Evolutionary conservation across 30 jellyfish, hydroid and myxozoan genomes (phyloP).

Genomic region (Catostylus mosaicus): DNA sequence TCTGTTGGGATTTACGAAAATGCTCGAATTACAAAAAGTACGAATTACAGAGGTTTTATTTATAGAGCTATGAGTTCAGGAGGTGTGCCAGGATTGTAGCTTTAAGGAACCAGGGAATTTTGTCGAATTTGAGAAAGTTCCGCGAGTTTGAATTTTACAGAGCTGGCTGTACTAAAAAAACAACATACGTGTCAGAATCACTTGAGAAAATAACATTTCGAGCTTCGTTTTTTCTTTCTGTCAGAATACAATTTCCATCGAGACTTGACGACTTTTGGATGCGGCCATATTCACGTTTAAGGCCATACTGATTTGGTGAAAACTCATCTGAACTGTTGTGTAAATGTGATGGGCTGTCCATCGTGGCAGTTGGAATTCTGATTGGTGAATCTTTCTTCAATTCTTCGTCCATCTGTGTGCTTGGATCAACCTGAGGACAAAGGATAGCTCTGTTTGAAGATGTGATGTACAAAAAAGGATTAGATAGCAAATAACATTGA

Average conservation of each 20-base stretch:
- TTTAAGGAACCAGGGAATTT: no score
- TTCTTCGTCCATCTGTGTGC: constrained; percentile 2
- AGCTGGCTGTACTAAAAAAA: neutral
- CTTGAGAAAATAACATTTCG: constrained; percentile 1
- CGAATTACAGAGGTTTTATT: no score
- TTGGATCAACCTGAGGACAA: constrained; percentile 15
- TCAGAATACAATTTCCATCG: constrained; percentile 13
- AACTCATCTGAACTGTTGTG: constrained; percentile 14
- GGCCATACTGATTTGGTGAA: neutral
- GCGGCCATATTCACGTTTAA: neutral
- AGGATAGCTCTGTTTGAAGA: no score
- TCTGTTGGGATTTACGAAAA: no score
- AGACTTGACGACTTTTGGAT: constrained; percentile 48
- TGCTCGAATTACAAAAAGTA: no score
- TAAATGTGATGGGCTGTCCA: constrained; percentile 13
- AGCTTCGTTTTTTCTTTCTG: neutral
- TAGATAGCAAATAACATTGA: no score
- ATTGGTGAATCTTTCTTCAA: constrained; percentile 10
- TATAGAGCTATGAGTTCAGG: no score
- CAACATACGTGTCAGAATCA: constrained; percentile 38
- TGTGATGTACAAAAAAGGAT: no score
- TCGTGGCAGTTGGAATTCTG: constrained; percentile 60
- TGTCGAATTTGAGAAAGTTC: no score
- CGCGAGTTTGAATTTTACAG: neutral
- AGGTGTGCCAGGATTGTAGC: no score